phyloP scores from a whole-genome alignment of 2,797 vertebrate genomes.

The Gallirallus australis region DNA sequence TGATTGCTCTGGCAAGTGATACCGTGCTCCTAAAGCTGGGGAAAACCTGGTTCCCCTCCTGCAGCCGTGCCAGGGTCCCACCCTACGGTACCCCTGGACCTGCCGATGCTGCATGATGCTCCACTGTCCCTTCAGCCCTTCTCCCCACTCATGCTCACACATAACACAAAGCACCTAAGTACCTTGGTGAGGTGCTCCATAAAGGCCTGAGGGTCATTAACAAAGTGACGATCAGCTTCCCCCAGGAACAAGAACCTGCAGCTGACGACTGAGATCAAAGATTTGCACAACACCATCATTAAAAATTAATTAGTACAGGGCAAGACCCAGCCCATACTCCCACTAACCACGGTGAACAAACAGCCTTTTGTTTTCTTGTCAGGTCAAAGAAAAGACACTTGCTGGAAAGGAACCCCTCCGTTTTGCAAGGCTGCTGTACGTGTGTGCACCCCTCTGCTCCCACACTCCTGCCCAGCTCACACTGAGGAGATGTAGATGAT shows the following conservation, averaged over 20 bases:
- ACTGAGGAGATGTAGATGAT: rapidly evolving
- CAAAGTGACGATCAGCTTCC: rapidly evolving
- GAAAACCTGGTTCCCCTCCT: neutral
- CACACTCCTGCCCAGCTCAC: rapidly evolving
- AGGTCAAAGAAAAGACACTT: neutral
- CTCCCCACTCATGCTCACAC: neutral
- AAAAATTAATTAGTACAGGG: neutral
- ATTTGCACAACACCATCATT: neutral
- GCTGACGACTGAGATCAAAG: neutral
- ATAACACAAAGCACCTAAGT: neutral
- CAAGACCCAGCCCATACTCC: neutral
- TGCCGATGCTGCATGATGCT: rapidly evolving
- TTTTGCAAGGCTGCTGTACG: neutral
- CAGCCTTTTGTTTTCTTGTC: neutral
- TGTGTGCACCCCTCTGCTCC: neutral
- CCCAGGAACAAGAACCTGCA: neutral
- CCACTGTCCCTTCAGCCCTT: neutral
- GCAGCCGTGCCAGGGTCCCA: rapidly evolving
- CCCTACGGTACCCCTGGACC: neutral
- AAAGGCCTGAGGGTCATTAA: neutral
- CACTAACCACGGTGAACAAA: neutral
- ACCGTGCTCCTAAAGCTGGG: rapidly evolving
- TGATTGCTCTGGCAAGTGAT: neutral
- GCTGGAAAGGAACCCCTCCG: neutral
- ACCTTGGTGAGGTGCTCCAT: neutral